Percentiles rank a stretch among this genome's conserved stretches.
phyloP scores from a whole-genome alignment of 2,797 vertebrate species.

The Labeo calbasu region DNA sequence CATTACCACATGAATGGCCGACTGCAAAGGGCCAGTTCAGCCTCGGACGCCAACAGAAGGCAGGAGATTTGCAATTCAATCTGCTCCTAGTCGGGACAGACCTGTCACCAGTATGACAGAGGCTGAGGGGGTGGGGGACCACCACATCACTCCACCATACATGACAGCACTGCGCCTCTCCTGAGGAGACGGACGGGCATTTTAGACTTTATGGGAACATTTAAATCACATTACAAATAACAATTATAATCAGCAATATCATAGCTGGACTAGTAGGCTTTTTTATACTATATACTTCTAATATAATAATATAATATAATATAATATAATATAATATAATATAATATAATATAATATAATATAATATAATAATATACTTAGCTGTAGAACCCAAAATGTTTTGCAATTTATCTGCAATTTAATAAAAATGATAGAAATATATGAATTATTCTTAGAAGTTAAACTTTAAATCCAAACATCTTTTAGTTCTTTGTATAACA shows the following conservation, averaged over 20 bases:
- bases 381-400: neutral
- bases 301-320: too few species aligned
- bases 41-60: slow-evolving; percentile 82
- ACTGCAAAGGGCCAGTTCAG: slow-evolving; percentile 73
- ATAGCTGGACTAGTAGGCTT: neutral
- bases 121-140: slow-evolving; percentile 60
- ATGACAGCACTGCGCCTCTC: neutral
- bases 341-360: too few species aligned
- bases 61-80: slow-evolving; percentile 85
- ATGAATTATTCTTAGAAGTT: neutral
- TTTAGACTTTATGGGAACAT: neutral
- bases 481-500: neutral
- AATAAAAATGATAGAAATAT: neutral
- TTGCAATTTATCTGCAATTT: neutral
- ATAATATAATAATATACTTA: too few species aligned
- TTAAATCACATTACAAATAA: slow-evolving; percentile 12
- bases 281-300: neutral
- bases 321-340: too few species aligned
- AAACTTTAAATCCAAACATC: neutral
- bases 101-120: slow-evolving; percentile 76
- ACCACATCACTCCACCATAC: slow-evolving; percentile 20
- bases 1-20: slow-evolving; percentile 85
- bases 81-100: slow-evolving; percentile 68
- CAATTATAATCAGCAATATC: too few species aligned
- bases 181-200: neutral